Percentiles rank a stretch among this genome's conserved stretches.
phyloP scores from a whole-genome alignment of 2,888 invertebrate genomes.

The Dynastes hyllus region DNA sequence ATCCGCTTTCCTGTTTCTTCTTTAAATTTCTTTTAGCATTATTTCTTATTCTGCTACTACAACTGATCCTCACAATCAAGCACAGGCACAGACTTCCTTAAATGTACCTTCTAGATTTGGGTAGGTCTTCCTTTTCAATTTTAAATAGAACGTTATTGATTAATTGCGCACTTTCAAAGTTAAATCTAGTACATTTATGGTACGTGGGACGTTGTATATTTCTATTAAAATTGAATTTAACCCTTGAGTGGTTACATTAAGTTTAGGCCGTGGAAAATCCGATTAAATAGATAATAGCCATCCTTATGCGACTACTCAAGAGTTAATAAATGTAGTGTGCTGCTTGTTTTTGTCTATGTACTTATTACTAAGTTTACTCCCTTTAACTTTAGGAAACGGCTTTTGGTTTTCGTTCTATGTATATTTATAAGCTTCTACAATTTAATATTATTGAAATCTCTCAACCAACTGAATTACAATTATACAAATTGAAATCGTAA shows the following conservation, averaged over 20 bases:
- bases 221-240: conserved; percentile 2
- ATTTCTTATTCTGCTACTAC: conserved; percentile 62
- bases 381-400: neutral
- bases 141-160: neutral
- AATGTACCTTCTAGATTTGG: conserved; percentile 55
- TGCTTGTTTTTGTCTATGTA: neutral
- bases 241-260: conserved; percentile 10
- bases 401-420: neutral
- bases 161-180: neutral
- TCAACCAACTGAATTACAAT: too few relatives aligned
- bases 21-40: conserved; percentile 58
- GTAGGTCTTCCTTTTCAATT: conserved; percentile 51
- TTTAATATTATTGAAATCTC: neutral
- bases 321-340: neutral
- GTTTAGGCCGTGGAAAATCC: conserved; percentile 12
- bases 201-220: too few relatives aligned
- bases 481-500: too few relatives aligned
- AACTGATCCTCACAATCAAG: conserved; percentile 59
- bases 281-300: conserved; percentile 6
- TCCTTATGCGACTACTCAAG: neutral
- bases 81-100: conserved; percentile 62
- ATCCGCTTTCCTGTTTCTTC: conserved; percentile 29
- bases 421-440: neutral
- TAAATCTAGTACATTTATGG: neutral
- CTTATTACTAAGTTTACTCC: neutral